Evolutionary conservation across 2,888 invertebrate genomes (phyloP).

Genomic region (Athalia rosae): DNA sequence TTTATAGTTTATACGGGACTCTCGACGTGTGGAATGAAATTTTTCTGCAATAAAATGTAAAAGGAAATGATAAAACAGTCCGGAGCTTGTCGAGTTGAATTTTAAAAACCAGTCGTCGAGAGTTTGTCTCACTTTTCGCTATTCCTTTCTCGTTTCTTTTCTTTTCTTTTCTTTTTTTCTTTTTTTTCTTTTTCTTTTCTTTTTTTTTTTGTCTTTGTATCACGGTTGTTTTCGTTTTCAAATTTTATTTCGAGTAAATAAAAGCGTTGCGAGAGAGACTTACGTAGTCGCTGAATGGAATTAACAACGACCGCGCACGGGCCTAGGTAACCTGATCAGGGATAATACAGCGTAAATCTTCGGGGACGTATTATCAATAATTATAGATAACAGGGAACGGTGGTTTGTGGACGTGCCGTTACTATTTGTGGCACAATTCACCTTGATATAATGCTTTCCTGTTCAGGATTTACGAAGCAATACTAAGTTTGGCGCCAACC

Average conservation of each 20-base stretch:
- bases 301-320: constrained; percentile 8
- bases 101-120: constrained; percentile 17
- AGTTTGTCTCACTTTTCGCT: constrained; percentile 1
- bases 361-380: constrained; percentile 59
- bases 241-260: neutral
- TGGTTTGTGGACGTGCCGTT: constrained; percentile 54
- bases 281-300: constrained; percentile 22
- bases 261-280: neutral
- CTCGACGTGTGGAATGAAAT: constrained; percentile 55
- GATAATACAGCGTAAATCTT: constrained; percentile 58
- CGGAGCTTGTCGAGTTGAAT: neutral
- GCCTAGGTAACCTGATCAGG: constrained; percentile 1
- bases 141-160: neutral
- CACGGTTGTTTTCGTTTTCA: neutral
- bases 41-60: constrained; percentile 48
- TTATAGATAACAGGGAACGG: constrained; percentile 58
- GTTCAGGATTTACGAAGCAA: constrained; percentile 68
- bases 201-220: neutral
- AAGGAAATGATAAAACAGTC: constrained; percentile 40
- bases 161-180: constrained; percentile 17
- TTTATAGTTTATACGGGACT: constrained; percentile 56
- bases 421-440: constrained; percentile 65
- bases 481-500: constrained; percentile 66
- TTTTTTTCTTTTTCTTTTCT: neutral
- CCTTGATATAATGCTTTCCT: constrained; percentile 66